Evolutionary conservation across 2,113 vertebrate genomes (phyloP), one percentile per base, ranked within the genome.

Genomic region (Carollia perspicillata): DNA sequence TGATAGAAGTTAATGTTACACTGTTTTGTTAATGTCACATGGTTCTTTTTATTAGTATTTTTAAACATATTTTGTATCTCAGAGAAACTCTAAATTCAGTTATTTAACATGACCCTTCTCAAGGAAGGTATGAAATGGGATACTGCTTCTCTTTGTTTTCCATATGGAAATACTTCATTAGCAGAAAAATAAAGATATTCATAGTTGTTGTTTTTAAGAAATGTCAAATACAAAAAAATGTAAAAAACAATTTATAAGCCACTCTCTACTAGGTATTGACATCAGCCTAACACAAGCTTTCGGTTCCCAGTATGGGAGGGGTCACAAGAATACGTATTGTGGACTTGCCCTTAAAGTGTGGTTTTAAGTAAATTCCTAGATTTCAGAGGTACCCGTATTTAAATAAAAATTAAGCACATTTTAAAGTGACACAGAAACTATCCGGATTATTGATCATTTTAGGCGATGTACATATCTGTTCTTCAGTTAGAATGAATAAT

Each of bases 401-500:
- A 78, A 92, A 51, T 40, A 17, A 72, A 92, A 88, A 77, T 58
- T 33, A 7, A 85, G 12, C 17, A 89, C n/a, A 68, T 75, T 95
- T 20, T 30, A 72, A 89, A 90, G 16, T 78, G 49, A 92, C 71
- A 55, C 88, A 74, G 53, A 22, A 68, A 86, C 26, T 18, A 88
- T 89, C 37, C 74, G 22, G n/a, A 55, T 93, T 86, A 81, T 88
- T 95, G 37, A 66, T 92, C 69, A 95, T 71, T 93, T 96, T 79
- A 84, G 80, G 40, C 65, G 90, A 51, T n/a, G 0, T 44, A 8
- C 75, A 35, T 80, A 55, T 65, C 23, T 90, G 17, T 89, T 87
- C 65, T 95, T 90, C 35, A 78, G 69, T 66, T 96, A 89, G 42
- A n/a, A 71, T 97, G 69, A 95, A 96, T 96, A 89, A 97, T 96